Evolutionary conservation across 2,888 invertebrate species (phyloP).

Genomic region (Mellilla xanthometata): DNA sequence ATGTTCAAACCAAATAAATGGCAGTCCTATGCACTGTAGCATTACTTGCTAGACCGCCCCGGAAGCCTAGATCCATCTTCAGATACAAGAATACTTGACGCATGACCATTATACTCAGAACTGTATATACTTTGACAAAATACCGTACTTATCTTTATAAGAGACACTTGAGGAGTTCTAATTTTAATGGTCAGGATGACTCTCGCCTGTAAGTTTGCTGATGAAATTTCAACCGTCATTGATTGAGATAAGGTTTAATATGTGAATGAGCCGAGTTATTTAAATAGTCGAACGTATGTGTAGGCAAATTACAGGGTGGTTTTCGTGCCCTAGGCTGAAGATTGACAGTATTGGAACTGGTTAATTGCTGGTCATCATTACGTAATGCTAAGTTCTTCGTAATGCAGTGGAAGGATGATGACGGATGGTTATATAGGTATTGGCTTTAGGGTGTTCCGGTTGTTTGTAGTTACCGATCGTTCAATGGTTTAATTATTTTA

Average conservation of each 20-base stretch:
- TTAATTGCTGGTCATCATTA: conserved; percentile 60
- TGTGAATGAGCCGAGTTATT: conserved; percentile 2
- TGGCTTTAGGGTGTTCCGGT: conserved; percentile 23
- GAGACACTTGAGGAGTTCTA: conserved; percentile 24
- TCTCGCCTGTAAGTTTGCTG: neutral
- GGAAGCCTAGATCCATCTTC: conserved; percentile 43
- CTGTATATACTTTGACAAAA: conserved; percentile 34
- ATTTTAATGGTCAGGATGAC: conserved; percentile 29
- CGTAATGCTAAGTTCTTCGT: conserved; percentile 43
- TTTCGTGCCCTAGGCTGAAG: conserved; percentile 42
- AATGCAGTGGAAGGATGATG: conserved; percentile 50
- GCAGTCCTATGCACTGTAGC: conserved; percentile 27
- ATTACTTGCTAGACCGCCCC: conserved; percentile 32
- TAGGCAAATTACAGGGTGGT: conserved; percentile 33
- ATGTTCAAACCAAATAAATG: conserved; percentile 12
- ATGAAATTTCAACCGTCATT: conserved; percentile 1
- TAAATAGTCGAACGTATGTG: conserved; percentile 21
- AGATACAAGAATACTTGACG: conserved; percentile 42
- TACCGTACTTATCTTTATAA: conserved; percentile 23
- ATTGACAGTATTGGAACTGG: conserved; percentile 53
- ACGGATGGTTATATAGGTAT: conserved; percentile 47
- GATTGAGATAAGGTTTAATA: conserved; percentile 1
- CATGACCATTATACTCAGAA: conserved; percentile 33
- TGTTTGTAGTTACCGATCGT: neutral
- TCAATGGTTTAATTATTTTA: too few relatives aligned